Conservation (phyloP, 2,888 invertebrate species). For the Leptopilina syphax region DNA sequence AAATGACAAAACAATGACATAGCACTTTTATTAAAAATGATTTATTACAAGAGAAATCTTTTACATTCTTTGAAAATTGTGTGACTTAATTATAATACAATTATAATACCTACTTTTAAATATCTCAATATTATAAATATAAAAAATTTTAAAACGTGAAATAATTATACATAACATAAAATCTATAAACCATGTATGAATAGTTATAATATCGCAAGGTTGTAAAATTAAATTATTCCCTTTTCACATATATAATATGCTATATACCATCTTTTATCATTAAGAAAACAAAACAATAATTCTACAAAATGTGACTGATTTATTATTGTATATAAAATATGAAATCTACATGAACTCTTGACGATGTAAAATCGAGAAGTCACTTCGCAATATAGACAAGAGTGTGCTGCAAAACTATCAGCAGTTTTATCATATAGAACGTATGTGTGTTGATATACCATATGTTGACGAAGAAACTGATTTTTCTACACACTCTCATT, state of each 20-base stretch:
- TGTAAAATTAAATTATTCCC: too few relatives aligned
- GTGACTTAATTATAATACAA: too few relatives aligned
- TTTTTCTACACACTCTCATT: slow-evolving; percentile 12
- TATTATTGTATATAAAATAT: background rate
- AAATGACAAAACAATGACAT: slow-evolving; percentile 11
- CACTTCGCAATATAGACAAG: slow-evolving; percentile 4
- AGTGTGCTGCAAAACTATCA: slow-evolving; percentile 10
- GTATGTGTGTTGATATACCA: slow-evolving; percentile 26
- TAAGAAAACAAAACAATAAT: slow-evolving; percentile 9
- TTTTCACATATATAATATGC: too few relatives aligned
- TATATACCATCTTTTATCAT: slow-evolving; percentile 7
- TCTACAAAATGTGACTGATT: slow-evolving; percentile 15
- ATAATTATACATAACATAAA: too few relatives aligned
- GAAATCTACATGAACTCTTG: slow-evolving; percentile 5
- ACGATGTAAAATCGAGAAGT: background rate
- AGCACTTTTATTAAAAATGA: background rate
- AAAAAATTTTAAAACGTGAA: too few relatives aligned
- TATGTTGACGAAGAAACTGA: slow-evolving; percentile 25
- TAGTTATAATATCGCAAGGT: too few relatives aligned
- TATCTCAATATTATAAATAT: too few relatives aligned
- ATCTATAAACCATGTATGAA: too few relatives aligned
- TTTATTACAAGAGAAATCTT: background rate
- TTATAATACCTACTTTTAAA: too few relatives aligned
- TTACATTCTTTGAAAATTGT: too few relatives aligned
- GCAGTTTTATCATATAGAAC: slow-evolving; percentile 17